Percentiles rank a stretch among this genome's conserved stretches.
Evolutionary conservation across 2,113 vertebrate genomes (phyloP).

Genomic region (Sitta europaea): DNA sequence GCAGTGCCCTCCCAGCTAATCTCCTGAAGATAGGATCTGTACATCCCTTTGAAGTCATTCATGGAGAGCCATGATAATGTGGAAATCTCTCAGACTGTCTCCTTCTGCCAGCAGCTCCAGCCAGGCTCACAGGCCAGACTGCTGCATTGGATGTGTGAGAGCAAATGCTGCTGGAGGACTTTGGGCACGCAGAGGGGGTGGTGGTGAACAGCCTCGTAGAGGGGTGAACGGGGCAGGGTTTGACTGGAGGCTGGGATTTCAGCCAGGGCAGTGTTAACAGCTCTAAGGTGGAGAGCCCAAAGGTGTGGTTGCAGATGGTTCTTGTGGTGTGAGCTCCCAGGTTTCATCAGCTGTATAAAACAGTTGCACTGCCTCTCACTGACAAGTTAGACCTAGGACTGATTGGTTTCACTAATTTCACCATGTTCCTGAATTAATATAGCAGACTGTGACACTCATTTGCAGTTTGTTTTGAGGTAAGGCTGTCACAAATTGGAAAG

Average conservation of each 20-base stretch:
- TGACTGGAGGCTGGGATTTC: background rate
- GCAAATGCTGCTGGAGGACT: background rate
- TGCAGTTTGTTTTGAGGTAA: background rate
- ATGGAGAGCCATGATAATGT: background rate
- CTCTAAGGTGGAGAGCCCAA: background rate
- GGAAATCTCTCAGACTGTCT: background rate
- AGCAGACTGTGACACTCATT: background rate
- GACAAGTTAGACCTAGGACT: background rate
- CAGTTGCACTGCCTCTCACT: background rate
- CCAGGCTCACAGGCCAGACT: background rate
- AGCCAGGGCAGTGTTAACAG: background rate
- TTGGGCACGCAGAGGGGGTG: background rate
- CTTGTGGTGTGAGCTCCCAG: background rate
- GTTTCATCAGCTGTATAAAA: background rate
- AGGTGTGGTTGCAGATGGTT: background rate
- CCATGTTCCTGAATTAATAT: rapidly evolving
- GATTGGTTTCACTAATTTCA: background rate
- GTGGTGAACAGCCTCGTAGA: background rate
- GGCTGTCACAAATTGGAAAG: background rate
- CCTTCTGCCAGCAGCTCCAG: background rate
- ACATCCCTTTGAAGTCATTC: constrained; percentile 5
- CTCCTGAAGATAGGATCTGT: constrained; percentile 21
- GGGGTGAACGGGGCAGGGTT: background rate
- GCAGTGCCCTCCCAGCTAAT: background rate
- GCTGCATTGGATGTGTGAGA: background rate